These are phyloP conservation scores for Eumeta japonica DNA, from an alignment of 1,140 invertebrate genomes.

Conservation along the genomic window DNA sequence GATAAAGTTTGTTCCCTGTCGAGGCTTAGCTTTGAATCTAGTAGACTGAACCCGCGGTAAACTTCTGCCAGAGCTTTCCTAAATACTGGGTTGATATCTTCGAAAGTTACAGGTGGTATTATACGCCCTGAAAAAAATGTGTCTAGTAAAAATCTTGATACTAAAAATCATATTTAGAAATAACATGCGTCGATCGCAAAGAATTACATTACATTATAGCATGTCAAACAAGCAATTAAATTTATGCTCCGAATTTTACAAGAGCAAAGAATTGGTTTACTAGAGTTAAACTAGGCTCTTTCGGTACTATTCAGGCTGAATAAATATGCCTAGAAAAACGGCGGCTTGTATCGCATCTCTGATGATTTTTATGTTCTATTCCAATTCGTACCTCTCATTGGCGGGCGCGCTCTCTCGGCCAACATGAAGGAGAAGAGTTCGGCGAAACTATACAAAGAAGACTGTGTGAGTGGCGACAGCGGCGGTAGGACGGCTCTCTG, in stretches of 20 bases:
- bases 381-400: constrained; percentile 64
- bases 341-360: no score
- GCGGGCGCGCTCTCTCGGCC: constrained; percentile 67
- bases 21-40: constrained; percentile 57
- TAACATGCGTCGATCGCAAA: no score
- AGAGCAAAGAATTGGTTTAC: no score
- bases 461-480: constrained; percentile 93
- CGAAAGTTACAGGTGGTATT: constrained; percentile 74
- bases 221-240: no score
- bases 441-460: constrained; percentile 88
- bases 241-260: no score
- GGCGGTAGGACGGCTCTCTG: constrained; percentile 90
- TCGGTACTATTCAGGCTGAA: no score
- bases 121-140: constrained; percentile 59
- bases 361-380: no score
- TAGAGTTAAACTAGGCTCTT: no score
- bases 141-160: not conserved
- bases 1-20: constrained; percentile 69
- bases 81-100: constrained; percentile 81
- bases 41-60: constrained; percentile 55
- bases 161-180: no score
- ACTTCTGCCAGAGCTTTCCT: constrained; percentile 74
- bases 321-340: no score
- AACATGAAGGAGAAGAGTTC: constrained; percentile 95
- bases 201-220: no score